A percentile compares a stretch with the other conserved stretches of the same genome.
Conservation (phyloP, 2,888 invertebrate genomes). For the Apocheima hispidaria region DNA sequence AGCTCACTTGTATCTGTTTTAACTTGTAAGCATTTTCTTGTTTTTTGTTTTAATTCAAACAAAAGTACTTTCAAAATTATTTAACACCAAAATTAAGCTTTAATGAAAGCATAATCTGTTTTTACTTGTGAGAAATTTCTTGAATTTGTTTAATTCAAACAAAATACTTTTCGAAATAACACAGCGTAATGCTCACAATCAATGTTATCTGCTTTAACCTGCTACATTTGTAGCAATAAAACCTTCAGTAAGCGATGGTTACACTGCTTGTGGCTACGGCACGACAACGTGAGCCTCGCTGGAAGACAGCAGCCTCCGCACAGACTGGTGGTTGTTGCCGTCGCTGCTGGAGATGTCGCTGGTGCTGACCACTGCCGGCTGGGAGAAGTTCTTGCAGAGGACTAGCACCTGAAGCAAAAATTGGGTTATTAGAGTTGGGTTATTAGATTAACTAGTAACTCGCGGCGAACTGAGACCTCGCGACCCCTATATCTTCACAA, state of each 20-base stretch:
- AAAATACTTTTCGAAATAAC: no score
- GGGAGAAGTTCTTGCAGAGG: conserved; percentile 81
- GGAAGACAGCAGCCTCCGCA: conserved; percentile 71
- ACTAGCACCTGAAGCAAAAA: conserved; percentile 67
- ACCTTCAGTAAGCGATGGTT: conserved; percentile 52
- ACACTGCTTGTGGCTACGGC: conserved; percentile 76
- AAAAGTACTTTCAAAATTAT: neutral
- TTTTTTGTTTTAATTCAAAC: neutral
- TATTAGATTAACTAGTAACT: no score
- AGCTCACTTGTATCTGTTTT: neutral
- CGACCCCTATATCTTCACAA: no score
- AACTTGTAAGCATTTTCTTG: neutral
- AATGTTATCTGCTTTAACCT: neutral
- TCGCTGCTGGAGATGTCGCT: conserved; percentile 83
- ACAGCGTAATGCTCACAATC: neutral
- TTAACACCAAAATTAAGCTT: neutral
- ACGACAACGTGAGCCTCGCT: conserved; percentile 69
- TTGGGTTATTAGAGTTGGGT: neutral
- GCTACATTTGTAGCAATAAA: conserved; percentile 1
- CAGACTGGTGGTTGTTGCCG: conserved; percentile 80
- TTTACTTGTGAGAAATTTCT: no score
- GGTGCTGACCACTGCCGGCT: conserved; percentile 76
- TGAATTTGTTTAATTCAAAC: no score
- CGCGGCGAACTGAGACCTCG: no score
- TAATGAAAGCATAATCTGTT: neutral